Evolutionary conservation across 1,140 invertebrate species (phyloP).

Genomic region (Drosophila takahashii): DNA sequence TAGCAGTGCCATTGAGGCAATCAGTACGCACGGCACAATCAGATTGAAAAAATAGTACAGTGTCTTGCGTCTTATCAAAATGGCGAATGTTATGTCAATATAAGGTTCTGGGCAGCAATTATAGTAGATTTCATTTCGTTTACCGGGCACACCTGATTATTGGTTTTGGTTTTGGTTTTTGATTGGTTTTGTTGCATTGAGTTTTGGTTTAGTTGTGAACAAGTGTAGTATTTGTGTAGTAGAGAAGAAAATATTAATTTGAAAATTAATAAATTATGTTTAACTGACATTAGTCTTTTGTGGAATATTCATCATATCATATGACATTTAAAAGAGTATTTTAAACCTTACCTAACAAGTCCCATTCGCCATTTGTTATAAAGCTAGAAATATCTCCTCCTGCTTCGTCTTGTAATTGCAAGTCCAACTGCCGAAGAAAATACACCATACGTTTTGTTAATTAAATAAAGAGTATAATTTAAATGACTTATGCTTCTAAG

Average conservation of each 20-base stretch:
- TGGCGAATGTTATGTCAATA: slow-evolving; percentile 99
- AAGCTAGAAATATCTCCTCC: slow-evolving; percentile 98
- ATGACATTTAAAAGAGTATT: not conserved
- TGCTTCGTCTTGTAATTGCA: slow-evolving; percentile 94
- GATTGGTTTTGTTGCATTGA: not conserved
- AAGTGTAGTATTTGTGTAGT: slow-evolving; percentile 19
- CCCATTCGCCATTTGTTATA: slow-evolving; percentile 99
- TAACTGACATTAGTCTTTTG: not conserved
- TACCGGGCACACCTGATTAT: slow-evolving; percentile 93
- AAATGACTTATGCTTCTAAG: too few species aligned
- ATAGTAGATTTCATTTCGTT: slow-evolving; percentile 96
- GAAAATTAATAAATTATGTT: slow-evolving; percentile 22
- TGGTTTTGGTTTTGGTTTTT: slow-evolving; percentile 14
- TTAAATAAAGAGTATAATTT: too few species aligned
- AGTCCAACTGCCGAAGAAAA: slow-evolving; percentile 90
- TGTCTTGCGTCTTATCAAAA: slow-evolving; percentile 98
- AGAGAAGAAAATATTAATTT: slow-evolving; percentile 32
- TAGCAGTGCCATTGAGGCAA: slow-evolving; percentile 99
- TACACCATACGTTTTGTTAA: not conserved
- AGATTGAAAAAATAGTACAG: slow-evolving; percentile 99
- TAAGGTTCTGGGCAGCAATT: slow-evolving; percentile 98
- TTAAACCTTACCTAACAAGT: slow-evolving; percentile 97
- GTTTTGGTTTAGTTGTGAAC: slow-evolving; percentile 5
- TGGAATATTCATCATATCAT: not conserved
- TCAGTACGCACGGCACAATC: slow-evolving; percentile 99